phyloP scores from a whole-genome alignment of 2,797 vertebrate species.

The Argya squamiceps region DNA sequence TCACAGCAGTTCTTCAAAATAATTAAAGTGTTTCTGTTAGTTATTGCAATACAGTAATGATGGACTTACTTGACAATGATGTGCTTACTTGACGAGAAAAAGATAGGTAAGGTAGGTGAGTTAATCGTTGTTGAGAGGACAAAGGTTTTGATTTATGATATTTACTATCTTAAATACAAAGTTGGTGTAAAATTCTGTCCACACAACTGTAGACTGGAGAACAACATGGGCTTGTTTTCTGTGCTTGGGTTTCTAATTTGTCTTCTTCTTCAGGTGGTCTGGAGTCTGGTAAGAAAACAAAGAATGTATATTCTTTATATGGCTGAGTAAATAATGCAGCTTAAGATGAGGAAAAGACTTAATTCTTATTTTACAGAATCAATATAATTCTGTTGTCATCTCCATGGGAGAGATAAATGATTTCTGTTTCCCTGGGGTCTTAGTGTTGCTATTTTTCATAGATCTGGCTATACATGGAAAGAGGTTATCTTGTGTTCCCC shows the following conservation, averaged over 20 bases:
- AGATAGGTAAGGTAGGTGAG: neutral
- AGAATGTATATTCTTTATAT: neutral
- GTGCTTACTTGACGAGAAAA: neutral
- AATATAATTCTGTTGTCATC: neutral
- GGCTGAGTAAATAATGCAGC: neutral
- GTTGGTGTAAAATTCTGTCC: neutral
- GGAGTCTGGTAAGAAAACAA: slow-evolving; percentile 72
- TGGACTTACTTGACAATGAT: slow-evolving; percentile 38
- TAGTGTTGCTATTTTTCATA: neutral
- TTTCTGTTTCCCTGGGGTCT: neutral
- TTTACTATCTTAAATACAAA: slow-evolving; percentile 37
- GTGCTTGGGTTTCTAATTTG: slow-evolving; percentile 22
- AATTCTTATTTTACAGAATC: neutral
- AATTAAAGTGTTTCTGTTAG: neutral
- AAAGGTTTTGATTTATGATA: slow-evolving; percentile 69
- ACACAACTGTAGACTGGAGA: neutral
- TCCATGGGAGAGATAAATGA: neutral
- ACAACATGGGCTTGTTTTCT: slow-evolving; percentile 50
- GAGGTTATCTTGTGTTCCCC: neutral
- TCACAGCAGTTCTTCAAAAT: neutral
- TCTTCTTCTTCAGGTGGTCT: slow-evolving; percentile 29
- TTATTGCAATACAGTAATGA: neutral
- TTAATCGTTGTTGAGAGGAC: slow-evolving; percentile 23
- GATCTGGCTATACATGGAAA: neutral
- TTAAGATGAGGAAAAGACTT: neutral